Evolutionary conservation across 1,140 invertebrate genomes (phyloP).

Genomic region (Drosophila nasuta): DNA sequence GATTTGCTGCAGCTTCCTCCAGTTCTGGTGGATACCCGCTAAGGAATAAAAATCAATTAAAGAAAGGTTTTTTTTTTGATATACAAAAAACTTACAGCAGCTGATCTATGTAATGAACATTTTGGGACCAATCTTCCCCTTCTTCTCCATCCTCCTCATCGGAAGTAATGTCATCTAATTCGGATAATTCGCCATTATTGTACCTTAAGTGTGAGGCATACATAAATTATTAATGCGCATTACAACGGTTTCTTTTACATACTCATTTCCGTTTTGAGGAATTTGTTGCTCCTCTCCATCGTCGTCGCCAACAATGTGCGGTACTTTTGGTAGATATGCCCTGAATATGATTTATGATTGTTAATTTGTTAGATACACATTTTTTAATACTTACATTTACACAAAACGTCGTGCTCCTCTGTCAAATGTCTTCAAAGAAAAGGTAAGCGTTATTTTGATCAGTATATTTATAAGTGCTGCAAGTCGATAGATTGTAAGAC

Average conservation of each 20-base stretch:
- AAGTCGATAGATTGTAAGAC: not conserved
- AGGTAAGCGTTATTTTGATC: conserved; percentile 19
- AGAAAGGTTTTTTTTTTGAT: not conserved
- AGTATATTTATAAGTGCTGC: not conserved
- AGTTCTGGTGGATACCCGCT: not conserved
- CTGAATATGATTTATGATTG: conserved; percentile 13
- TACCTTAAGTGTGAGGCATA: not conserved
- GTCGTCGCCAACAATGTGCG: conserved; percentile 62
- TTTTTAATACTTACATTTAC: not conserved
- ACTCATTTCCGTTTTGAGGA: conserved; percentile 2
- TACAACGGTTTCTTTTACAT: not conserved
- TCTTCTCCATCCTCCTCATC: not conserved
- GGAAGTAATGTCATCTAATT: not conserved
- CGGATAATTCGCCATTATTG: not conserved
- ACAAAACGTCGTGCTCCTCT: not conserved
- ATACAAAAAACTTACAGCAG: not conserved
- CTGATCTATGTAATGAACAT: not conserved
- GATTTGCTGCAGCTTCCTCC: not conserved
- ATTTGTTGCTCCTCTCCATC: conserved; percentile 23
- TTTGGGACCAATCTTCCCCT: conserved; percentile 9
- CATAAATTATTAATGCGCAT: not conserved
- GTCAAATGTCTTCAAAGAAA: not conserved
- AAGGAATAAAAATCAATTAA: not conserved
- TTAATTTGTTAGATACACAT: conserved; percentile 10
- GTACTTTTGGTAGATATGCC: conserved; percentile 28